These are phyloP conservation scores for Corella eumyota DNA, from an alignment of 23 tunicate species.

Conservation along the genomic window DNA sequence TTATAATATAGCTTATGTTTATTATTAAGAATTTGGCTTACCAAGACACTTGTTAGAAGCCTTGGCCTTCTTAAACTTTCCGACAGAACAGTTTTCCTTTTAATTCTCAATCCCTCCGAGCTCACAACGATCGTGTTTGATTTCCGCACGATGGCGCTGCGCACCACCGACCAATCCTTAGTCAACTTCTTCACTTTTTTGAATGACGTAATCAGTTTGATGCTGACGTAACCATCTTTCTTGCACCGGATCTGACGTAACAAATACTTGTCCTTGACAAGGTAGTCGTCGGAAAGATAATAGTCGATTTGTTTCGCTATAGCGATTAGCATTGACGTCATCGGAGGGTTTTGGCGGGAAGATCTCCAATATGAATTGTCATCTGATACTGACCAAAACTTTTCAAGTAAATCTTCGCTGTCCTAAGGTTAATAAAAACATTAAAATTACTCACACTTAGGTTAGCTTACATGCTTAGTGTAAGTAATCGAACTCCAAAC, in stretches of 20 bases:
- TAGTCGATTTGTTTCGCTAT: conserved; percentile 80
- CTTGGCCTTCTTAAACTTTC: conserved; percentile 76
- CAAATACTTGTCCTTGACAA: conserved; percentile 80
- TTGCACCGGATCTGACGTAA: conserved; percentile 95
- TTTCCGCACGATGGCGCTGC: conserved; percentile 83
- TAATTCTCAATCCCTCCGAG: conserved; percentile 73
- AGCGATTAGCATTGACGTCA: conserved; percentile 7
- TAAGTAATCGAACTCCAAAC: no score
- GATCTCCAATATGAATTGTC: conserved; percentile 45
- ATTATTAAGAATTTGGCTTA: no score
- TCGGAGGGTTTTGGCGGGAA: conserved; percentile 19
- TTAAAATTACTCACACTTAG: no score
- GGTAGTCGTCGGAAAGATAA: conserved; percentile 92
- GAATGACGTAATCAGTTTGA: conserved; percentile 76
- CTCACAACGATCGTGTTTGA: conserved; percentile 57
- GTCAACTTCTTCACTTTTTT: conserved; percentile 93
- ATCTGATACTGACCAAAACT: conserved; percentile 31
- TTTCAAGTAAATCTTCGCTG: conserved; percentile 6
- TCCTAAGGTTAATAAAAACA: no score
- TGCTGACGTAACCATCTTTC: conserved; percentile 92
- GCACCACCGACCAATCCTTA: conserved; percentile 78
- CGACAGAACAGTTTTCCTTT: conserved; percentile 39
- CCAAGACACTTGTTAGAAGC: conserved; percentile 78
- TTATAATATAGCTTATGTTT: no score
- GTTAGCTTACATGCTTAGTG: no score